Conservation (phyloP, 2,888 invertebrate species). For the Corythucha ciliata region DNA sequence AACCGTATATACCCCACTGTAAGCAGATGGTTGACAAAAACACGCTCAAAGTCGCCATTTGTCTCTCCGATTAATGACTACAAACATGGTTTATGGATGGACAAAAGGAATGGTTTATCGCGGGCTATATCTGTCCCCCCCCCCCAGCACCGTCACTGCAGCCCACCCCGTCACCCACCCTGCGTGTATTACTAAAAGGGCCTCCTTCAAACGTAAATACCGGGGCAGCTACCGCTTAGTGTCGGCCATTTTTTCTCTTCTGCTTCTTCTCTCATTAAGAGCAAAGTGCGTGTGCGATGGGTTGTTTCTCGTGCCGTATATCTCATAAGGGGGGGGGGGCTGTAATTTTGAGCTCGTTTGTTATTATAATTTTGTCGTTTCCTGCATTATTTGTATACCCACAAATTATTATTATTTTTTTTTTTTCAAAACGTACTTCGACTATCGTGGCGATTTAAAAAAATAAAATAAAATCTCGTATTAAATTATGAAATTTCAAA, state of each 20-base stretch:
- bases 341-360: too few relatives aligned
- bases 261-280: background rate
- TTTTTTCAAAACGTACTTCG: too few relatives aligned
- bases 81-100: constrained; percentile 21
- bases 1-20: constrained; percentile 5
- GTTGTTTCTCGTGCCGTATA: too few relatives aligned
- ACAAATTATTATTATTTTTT: too few relatives aligned
- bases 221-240: constrained; percentile 6
- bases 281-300: too few relatives aligned
- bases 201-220: constrained; percentile 18
- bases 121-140: background rate
- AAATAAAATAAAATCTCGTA: too few relatives aligned
- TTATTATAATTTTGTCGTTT: too few relatives aligned
- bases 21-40: constrained; percentile 27
- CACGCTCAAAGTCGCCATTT: constrained; percentile 18
- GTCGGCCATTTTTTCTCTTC: constrained; percentile 13
- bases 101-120: constrained; percentile 12
- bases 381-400: too few relatives aligned
- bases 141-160: constrained; percentile 3
- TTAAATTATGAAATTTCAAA: too few relatives aligned
- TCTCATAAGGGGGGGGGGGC: too few relatives aligned
- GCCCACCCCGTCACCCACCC: constrained; percentile 8
- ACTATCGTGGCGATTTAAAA: too few relatives aligned
- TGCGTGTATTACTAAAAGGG: too few relatives aligned
- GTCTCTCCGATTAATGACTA: constrained; percentile 23